Percentiles rank a stretch among this genome's conserved stretches.
Conservation (phyloP, 2,797 vertebrate genomes). For the Alfaro cultratus region DNA sequence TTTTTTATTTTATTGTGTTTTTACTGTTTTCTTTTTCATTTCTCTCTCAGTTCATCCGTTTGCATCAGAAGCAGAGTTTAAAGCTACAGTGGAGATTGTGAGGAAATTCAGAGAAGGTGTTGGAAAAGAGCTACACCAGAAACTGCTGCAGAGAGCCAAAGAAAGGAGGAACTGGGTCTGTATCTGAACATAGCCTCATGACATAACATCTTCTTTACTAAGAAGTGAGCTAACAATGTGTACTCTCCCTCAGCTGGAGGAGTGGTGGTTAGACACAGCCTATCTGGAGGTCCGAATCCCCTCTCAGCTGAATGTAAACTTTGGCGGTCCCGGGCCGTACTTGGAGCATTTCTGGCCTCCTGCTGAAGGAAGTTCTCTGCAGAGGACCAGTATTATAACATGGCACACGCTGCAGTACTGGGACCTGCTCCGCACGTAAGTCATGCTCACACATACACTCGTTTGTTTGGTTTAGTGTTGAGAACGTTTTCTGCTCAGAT, state of each 20-base stretch:
- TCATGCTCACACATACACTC: not conserved
- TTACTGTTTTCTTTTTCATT: slow-evolving; percentile 7
- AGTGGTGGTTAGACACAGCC: slow-evolving; percentile 93
- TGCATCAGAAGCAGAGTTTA: slow-evolving; percentile 86
- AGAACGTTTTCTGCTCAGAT: not conserved
- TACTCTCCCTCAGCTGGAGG: slow-evolving; percentile 86
- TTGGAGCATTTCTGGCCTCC: slow-evolving; percentile 93
- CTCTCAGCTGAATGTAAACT: slow-evolving; percentile 91
- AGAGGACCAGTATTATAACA: slow-evolving; percentile 84
- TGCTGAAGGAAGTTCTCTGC: slow-evolving; percentile 85
- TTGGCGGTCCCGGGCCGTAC: slow-evolving; percentile 86
- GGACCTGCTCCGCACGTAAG: slow-evolving; percentile 91
- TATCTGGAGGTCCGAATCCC: slow-evolving; percentile 91
- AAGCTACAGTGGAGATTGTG: slow-evolving; percentile 83
- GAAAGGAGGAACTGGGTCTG: slow-evolving; percentile 92
- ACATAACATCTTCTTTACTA: not conserved
- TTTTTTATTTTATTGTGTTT: not conserved
- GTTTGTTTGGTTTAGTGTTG: not conserved
- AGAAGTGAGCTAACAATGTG: not conserved
- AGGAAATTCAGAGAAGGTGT: slow-evolving; percentile 87
- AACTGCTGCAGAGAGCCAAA: slow-evolving; percentile 89
- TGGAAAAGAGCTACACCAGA: slow-evolving; percentile 88
- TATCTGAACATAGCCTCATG: not conserved
- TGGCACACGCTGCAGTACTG: slow-evolving; percentile 92
- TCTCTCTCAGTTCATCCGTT: slow-evolving; percentile 88